Base-by-base conservation (phyloP, 2,797 vertebrate species). In the Pyrrhura leucotis region DNA sequence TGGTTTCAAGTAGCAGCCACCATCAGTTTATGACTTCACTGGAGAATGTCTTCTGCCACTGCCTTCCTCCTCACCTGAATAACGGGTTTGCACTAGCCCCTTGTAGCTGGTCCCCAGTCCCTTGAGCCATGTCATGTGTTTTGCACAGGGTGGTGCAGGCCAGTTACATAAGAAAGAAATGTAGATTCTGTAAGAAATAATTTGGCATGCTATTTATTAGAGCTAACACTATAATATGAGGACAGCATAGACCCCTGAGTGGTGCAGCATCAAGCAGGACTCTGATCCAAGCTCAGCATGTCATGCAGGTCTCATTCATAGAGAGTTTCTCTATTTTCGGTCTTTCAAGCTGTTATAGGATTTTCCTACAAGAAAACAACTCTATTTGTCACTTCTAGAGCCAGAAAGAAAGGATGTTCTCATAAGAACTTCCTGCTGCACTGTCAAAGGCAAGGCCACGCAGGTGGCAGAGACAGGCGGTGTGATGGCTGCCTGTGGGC, bases 261-360 rank as follows among this genome's bases (percentile, higher is more conserved):
- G 4, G n/a, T 33, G 39, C 21, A 31, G 33, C 39, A 37, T 4
- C 1, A 1, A 58, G 15, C 2, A 31, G 18, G 8, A 18, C 14
- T 33, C 29, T 31, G 6, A 17, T 17, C 16, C 28, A 14, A 4
- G 2, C 0, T 0, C 33, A 54, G 13, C 25, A 22, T 8, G 4
- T 19, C 25, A 9, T 9, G 12, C 7, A 80, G 42, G 39, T 16
- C 23, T 45, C 11, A n/a, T 13, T 63, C 21, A 9, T 1, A 31
- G 23, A 69, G 6, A 22, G 23, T 39, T 39, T n/a, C 39, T 66
- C 26, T 2, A 0, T 2, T n/a, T 45, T 72, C 3, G 1, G 19
- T 54, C 12, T 56, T 75, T 28, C 53, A 29, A 40, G 15, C 28
- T 31, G 2, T 26, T 19, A 4, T 0, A 44, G 23, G 35, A 40